Evolutionary conservation across 2,888 invertebrate genomes (phyloP).

Genomic region (Leptura quadrifasciata): DNA sequence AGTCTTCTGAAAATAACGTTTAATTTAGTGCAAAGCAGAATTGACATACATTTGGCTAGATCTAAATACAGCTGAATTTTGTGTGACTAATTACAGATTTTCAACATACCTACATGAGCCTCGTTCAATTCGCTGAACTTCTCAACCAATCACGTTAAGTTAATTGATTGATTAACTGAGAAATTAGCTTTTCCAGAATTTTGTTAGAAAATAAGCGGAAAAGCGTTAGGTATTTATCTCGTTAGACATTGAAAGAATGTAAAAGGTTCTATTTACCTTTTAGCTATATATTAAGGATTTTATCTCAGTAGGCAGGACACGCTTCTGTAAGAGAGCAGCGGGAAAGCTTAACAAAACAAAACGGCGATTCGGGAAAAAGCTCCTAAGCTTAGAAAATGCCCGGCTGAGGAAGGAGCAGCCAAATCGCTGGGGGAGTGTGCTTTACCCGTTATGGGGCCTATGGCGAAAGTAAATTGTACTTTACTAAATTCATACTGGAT

Average conservation of each 20-base stretch:
- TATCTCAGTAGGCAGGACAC: slow-evolving; percentile 59
- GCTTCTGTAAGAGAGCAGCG: slow-evolving; percentile 52
- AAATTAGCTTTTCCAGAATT: not conserved
- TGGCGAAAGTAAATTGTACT: slow-evolving; percentile 16
- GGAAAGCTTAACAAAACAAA: slow-evolving; percentile 63
- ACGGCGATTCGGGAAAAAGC: slow-evolving; percentile 57
- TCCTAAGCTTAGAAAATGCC: slow-evolving; percentile 30
- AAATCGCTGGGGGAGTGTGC: slow-evolving; percentile 1
- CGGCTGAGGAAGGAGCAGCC: slow-evolving; percentile 13
- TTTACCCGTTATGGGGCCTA: slow-evolving; percentile 2
- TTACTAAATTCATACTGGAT: slow-evolving; percentile 3
- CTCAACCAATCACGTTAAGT: slow-evolving; percentile 15
- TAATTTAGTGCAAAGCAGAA: not conserved
- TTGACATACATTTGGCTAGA: not conserved
- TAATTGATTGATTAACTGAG: not conserved
- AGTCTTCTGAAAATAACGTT: not conserved
- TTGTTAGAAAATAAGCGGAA: not conserved
- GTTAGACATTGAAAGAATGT: slow-evolving; percentile 26
- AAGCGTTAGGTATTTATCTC: slow-evolving; percentile 26
- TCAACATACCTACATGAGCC: not conserved
- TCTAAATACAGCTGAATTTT: not conserved
- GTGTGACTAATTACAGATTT: not conserved
- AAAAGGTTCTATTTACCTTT: slow-evolving; percentile 38
- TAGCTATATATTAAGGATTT: slow-evolving; percentile 56
- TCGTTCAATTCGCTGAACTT: not conserved